These are phyloP conservation scores for Centruroides vittatus DNA, from an alignment of 1,140 invertebrate species.

Conservation along the genomic window DNA sequence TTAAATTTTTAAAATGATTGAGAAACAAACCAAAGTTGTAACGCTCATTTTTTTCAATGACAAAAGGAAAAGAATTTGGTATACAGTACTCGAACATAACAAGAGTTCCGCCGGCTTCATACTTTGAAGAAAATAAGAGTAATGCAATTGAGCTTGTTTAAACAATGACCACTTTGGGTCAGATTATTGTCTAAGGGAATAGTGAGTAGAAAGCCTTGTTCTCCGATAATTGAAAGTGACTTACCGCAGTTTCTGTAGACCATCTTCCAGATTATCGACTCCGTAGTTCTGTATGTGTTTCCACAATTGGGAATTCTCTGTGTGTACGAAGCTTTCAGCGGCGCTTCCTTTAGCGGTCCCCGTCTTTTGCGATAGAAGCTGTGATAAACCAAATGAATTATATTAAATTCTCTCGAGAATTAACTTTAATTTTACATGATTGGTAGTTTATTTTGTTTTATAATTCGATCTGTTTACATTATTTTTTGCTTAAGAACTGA, in stretches of 20 bases:
- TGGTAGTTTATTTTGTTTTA: background rate
- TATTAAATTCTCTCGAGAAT: background rate
- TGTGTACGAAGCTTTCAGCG: constrained; percentile 66
- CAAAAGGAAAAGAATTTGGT: no score
- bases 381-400: constrained; percentile 6
- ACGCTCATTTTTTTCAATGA: no score
- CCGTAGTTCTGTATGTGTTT: constrained; percentile 60
- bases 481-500: background rate
- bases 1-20: no score
- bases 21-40: no score
- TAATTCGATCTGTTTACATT: background rate
- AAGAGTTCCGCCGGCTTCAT: no score
- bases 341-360: constrained; percentile 69
- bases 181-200: no score
- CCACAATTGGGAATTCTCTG: constrained; percentile 55
- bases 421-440: background rate
- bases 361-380: constrained; percentile 61
- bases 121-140: no score
- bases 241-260: constrained; percentile 55
- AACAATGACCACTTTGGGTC: no score
- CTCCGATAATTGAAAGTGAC: background rate
- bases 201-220: no score
- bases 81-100: no score
- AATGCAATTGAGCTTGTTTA: no score
- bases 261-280: constrained; percentile 56